A percentile compares a stretch with the other conserved stretches of the same genome.
phyloP scores from a whole-genome alignment of 2,113 vertebrate genomes.

The Noctilio leporinus region DNA sequence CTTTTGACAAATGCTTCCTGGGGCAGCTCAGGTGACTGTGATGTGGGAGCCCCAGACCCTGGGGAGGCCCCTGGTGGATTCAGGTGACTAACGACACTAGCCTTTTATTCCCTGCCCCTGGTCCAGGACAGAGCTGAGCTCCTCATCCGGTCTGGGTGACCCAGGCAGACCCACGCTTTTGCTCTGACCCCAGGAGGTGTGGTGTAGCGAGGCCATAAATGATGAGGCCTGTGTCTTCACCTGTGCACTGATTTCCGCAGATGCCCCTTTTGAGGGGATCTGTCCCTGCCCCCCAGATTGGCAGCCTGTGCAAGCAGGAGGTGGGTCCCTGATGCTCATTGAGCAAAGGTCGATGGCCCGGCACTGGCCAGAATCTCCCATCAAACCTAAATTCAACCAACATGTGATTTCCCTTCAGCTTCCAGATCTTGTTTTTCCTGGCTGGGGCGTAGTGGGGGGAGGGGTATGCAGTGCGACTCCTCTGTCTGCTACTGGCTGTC shows the following conservation, averaged over 20 bases:
- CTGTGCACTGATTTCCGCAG: neutral
- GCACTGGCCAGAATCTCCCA: neutral
- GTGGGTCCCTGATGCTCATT: neutral
- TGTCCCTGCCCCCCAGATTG: too few species aligned
- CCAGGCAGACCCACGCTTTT: conserved; percentile 26
- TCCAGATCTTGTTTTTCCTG: neutral
- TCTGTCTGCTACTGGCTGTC: neutral
- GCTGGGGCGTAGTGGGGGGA: neutral
- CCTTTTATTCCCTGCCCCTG: neutral
- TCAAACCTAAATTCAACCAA: neutral
- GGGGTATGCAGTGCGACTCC: neutral
- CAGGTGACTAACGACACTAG: neutral
- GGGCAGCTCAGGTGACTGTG: neutral
- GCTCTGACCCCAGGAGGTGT: neutral
- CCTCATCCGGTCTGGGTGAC: conserved; percentile 51
- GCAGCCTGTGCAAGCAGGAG: neutral
- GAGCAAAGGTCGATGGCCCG: neutral
- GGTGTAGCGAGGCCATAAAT: neutral
- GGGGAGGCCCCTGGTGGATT: neutral
- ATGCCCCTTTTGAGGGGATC: neutral
- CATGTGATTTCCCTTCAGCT: neutral
- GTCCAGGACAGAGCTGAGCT: conserved; percentile 29
- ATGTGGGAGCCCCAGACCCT: neutral
- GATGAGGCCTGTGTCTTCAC: neutral
- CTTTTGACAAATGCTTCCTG: neutral